Evolutionary conservation across 2,888 invertebrate species (phyloP), one percentile per base, ranked within the genome.

Genomic region (Lithosia quadra): DNA sequence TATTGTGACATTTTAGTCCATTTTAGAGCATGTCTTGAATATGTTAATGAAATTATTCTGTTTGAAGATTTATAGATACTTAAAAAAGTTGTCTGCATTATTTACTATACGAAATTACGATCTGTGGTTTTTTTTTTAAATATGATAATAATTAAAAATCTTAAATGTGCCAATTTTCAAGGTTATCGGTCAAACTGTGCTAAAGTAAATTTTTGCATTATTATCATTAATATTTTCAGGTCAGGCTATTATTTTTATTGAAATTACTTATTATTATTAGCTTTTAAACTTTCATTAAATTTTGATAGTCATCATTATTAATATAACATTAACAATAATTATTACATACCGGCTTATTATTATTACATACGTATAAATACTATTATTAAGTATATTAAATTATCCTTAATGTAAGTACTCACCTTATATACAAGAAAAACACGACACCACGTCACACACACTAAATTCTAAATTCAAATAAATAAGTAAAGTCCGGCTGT

Each of bases 391-490:
- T 66, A 84, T n/a, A n/a, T n/a, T n/a, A n/a, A n/a, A 5, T 28
- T 28, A 28, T 28, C 28, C 28, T 28, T 28, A 28, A 28, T 28
- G 28, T 28, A 28, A 28, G 28, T 28, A 88, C 94, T 92, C 80
- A 94, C 94, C 93, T 92, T 89, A 84, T 83, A 86, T 87, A 87
- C 84, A 86, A 84, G 75, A 83, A 84, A 88, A 87, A 84, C 90
- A 91, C 91, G 86, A 85, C 91, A 92, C 90, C 80, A 86, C 83
- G 89, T 88, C 90, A 91, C 92, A 86, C 87, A 87, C 90, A 91
- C 90, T 83, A 81, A 78, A 80, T 57, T 65, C 33, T 67, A 75
- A 79, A 80, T 70, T 74, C 69, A 70, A 74, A 81, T 74, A 60
- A 71, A 64, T 22, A 72, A 75, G n/a, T 72, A 49, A 8, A 49